Evolutionary conservation across 2,797 vertebrate genomes (phyloP), one percentile per base, ranked within the genome.

Genomic region (Neostethus bicornis): DNA sequence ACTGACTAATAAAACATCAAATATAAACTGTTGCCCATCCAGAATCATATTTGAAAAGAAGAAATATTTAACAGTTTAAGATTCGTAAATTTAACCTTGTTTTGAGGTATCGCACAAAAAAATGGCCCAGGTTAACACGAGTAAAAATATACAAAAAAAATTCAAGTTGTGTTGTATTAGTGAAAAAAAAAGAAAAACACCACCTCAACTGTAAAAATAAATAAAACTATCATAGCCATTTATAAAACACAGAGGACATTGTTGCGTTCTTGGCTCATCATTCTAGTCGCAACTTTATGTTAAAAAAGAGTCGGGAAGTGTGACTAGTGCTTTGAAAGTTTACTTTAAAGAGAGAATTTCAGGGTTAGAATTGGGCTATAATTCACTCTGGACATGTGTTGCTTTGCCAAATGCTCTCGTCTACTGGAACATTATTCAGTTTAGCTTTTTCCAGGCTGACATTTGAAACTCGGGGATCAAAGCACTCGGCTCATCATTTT

Each of bases 401-500:
- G 52, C 54, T 29, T 29, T 48, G 71, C 65, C 35, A 24, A 48
- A 37, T 67, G 55, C 59, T 55, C 41, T 67, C 55, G 56, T 72
- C 58, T 29, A 41, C 20, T 49, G 46, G 44, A 68, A 63, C 71
- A 29, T 44, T 53, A 31, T 59, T 43, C 25, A 32, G 25, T n/a
- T 28, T 53, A 70, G 49, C 14, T 60, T 50, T 65, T 57, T 42
- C 29, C 31, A 35, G 9, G 20, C 38, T 73, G 73, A 70, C 56
- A 77, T 81, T 81, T 81, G 51, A 37, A 63, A 75, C 52, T 62
- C 24, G 20, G 44, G 29, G 49, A 78, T 79, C 70, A 69, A 74
- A 74, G 73, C 32, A 42, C 60, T 71, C 67, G 29, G 57, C 51
- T 75, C 48, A 75, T 82, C 67, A 75, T 73, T 73, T 61, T 69